These are phyloP conservation scores for Centroberyx gerrardi DNA, from an alignment of 2,797 vertebrate genomes.

Conservation along the genomic window DNA sequence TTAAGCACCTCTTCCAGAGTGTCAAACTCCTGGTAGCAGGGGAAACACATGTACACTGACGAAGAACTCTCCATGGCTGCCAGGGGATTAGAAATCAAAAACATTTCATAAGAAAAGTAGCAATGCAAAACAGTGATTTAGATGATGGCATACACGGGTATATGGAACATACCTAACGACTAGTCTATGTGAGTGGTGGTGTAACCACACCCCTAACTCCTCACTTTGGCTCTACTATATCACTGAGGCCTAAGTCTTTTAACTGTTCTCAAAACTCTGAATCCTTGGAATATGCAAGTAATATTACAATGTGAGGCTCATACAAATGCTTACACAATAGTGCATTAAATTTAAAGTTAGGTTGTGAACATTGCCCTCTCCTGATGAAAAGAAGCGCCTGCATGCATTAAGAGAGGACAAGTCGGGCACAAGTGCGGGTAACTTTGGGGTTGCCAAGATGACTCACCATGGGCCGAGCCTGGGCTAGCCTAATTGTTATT, in stretches of 20 bases:
- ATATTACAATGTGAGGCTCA: slow-evolving; percentile 38
- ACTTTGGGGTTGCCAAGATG: slow-evolving; percentile 72
- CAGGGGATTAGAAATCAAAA: slow-evolving; percentile 51
- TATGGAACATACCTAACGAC: too few relatives aligned
- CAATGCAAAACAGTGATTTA: slow-evolving; percentile 53
- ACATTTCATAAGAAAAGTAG: slow-evolving; percentile 53
- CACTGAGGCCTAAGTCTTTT: neutral
- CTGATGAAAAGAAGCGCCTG: slow-evolving; percentile 75
- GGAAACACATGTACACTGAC: slow-evolving; percentile 90
- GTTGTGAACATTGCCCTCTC: slow-evolving; percentile 83
- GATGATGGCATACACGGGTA: slow-evolving; percentile 25
- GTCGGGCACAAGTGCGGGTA: slow-evolving; percentile 61
- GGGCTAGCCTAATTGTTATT: slow-evolving; percentile 72
- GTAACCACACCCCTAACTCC: too few relatives aligned
- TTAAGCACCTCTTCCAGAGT: slow-evolving; percentile 87
- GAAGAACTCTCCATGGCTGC: slow-evolving; percentile 83
- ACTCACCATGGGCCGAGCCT: slow-evolving; percentile 69
- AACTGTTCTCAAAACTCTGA: slow-evolving; percentile 56
- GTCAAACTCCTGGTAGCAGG: slow-evolving; percentile 89
- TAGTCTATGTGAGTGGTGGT: too few relatives aligned
- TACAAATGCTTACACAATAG: slow-evolving; percentile 43
- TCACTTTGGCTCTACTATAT: neutral
- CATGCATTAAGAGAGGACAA: slow-evolving; percentile 70
- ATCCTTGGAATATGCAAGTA: slow-evolving; percentile 57
- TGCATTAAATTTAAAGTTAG: slow-evolving; percentile 52